Conservation (phyloP, 2,113 vertebrate species). For the Ramphastos sulfuratus region DNA sequence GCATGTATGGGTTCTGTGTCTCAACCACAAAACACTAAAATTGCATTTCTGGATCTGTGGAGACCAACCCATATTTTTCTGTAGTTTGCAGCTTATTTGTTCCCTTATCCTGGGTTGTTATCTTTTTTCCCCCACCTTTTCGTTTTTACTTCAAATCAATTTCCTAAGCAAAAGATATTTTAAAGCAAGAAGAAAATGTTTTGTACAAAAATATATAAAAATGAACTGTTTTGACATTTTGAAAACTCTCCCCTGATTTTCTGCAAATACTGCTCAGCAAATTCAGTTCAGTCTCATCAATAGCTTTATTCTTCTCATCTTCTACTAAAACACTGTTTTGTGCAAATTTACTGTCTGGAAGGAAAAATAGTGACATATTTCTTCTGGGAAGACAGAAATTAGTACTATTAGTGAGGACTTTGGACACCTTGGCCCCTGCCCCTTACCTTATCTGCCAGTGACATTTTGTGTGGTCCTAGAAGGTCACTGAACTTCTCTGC, state of each 20-base stretch:
- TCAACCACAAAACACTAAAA: not conserved
- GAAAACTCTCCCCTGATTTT: slow-evolving; percentile 18
- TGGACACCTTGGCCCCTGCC: not conserved
- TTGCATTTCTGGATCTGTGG: not conserved
- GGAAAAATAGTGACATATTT: not conserved
- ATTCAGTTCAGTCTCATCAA: not conserved
- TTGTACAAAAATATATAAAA: slow-evolving; percentile 6
- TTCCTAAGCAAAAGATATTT: not conserved
- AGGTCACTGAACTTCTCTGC: not conserved
- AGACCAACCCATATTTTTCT: not conserved
- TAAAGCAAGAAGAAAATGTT: not conserved
- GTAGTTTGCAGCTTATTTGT: not conserved
- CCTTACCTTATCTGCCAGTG: not conserved
- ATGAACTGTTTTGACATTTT: slow-evolving; percentile 27
- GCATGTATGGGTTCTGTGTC: not conserved
- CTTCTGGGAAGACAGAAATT: not conserved
- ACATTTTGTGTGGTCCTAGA: not conserved
- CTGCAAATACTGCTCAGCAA: slow-evolving; percentile 14
- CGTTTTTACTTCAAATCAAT: not conserved
- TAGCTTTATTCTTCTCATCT: slow-evolving; percentile 19
- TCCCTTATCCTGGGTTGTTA: not conserved
- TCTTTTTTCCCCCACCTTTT: not conserved
- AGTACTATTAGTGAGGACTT: not conserved
- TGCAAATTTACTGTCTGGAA: not conserved
- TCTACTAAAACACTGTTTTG: not conserved